Evolutionary conservation across 2,113 vertebrate species (phyloP), one percentile per base, ranked within the genome.

Genomic region (Solea solea): DNA sequence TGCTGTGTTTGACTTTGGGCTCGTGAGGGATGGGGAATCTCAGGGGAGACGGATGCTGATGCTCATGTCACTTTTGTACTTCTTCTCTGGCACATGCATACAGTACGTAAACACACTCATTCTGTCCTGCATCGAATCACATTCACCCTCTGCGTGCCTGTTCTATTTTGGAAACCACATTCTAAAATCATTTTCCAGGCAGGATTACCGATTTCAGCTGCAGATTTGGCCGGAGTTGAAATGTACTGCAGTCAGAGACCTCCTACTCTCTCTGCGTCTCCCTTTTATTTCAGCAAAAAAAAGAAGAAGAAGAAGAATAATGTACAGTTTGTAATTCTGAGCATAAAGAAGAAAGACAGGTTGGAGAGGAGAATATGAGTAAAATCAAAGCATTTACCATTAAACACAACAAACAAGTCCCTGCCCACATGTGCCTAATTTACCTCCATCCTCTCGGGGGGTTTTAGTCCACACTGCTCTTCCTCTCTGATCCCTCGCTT

Each of bases 401-500:
- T 64, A 63, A 76, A 74, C 40, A 80, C 75, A 80, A 74, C 80
- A 87, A 78, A 72, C 56, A 70, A 68, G 78, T 57, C 59, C 49
- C 65, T 66, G 50, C 74, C 51, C 50, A 76, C 73, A 85, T 78
- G 83, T 62, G 63, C 71, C 75, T 78, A 80, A 81, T 87, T 86
- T 85, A 85, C 75, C 75, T 74, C 69, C 65, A 52, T 74, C 72
- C 72, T 78, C 78, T 44, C 6, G 15, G 71, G 15, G 71, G 53
- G 11, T 60, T 84, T 88, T 15, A 72, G 71, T 82, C 80, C 71
- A 58, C 69, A 75, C 62, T 65, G 48, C 76, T 72, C 46, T 58
- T 85, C 73, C 45, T 15, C 74, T 79, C 69, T 88, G 88, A 86
- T 88, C 85, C 77, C 54, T 74, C 44, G 69, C 82, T 80, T 82